These are phyloP conservation scores for Blera fallax DNA, from an alignment of 2,888 invertebrate species.

Conservation along the genomic window DNA sequence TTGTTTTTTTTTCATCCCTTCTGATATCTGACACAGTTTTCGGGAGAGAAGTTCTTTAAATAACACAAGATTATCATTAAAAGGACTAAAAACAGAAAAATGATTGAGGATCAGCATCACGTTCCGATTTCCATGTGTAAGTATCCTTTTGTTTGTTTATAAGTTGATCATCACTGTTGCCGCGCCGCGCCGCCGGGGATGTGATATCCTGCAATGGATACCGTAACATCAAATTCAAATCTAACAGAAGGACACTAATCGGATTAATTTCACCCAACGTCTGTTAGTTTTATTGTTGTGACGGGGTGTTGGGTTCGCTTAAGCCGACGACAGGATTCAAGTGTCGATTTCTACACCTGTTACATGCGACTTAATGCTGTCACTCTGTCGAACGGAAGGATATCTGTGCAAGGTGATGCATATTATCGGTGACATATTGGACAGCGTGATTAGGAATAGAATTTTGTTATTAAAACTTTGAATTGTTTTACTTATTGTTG, in stretches of 20 bases:
- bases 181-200: conserved; percentile 64
- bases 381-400: conserved; percentile 4
- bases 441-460: conserved; percentile 74
- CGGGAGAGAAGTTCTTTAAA: not conserved
- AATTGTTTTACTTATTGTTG: conserved; percentile 41
- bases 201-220: conserved; percentile 45
- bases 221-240: conserved; percentile 38
- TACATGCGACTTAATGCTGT: conserved; percentile 53
- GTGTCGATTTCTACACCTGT: conserved; percentile 69
- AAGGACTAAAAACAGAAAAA: conserved; percentile 60
- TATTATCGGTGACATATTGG: conserved; percentile 74
- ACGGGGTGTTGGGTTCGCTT: conserved; percentile 45
- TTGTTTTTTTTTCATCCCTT: no score
- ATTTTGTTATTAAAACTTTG: conserved; percentile 74
- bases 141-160: conserved; percentile 74
- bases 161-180: conserved; percentile 7
- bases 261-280: conserved; percentile 58
- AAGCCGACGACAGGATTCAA: conserved; percentile 60
- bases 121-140: conserved; percentile 81
- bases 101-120: conserved; percentile 81
- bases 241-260: conserved; percentile 65
- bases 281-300: conserved; percentile 57
- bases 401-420: conserved; percentile 53
- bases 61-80: not conserved
- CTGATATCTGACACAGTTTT: not conserved